A percentile compares a stretch with the other conserved stretches of the same genome.
These are phyloP conservation scores for Volucella inanis DNA, from an alignment of 2,888 invertebrate species.

Conservation along the genomic window DNA sequence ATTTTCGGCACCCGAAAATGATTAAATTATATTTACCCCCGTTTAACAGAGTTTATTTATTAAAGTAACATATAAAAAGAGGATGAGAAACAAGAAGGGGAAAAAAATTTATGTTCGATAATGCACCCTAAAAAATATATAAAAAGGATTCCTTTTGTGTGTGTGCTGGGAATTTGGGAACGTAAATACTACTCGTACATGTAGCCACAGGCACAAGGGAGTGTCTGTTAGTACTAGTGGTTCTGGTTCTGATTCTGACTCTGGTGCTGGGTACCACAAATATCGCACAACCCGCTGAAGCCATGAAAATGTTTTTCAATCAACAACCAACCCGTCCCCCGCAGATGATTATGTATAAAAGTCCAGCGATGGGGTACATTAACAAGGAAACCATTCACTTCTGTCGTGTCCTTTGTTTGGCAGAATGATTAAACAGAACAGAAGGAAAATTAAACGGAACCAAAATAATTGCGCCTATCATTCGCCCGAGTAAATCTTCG, in stretches of 20 bases:
- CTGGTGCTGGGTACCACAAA: no score
- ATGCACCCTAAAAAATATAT: not conserved
- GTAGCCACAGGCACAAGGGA: no score
- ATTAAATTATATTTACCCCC: conserved; percentile 43
- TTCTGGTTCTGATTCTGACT: no score
- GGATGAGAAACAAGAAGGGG: not conserved
- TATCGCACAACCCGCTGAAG: not conserved
- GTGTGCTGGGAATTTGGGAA: no score
- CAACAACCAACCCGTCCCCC: not conserved
- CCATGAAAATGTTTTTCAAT: conserved; percentile 1
- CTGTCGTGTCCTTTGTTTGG: conserved; percentile 26
- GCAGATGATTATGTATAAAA: not conserved
- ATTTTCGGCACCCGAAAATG: conserved; percentile 19
- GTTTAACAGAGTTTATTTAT: conserved; percentile 4
- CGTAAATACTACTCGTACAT: no score
- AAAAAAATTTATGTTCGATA: not conserved
- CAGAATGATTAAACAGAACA: conserved; percentile 25
- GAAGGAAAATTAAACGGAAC: not conserved
- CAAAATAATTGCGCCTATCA: conserved; percentile 4
- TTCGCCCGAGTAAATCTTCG: not conserved
- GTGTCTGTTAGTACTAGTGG: no score
- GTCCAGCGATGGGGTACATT: not conserved
- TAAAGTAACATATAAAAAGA: not conserved
- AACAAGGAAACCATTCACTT: conserved; percentile 48
- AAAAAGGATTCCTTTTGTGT: no score